Base-by-base conservation (phyloP, 1,140 invertebrate species). In the Caerostris extrusa region DNA sequence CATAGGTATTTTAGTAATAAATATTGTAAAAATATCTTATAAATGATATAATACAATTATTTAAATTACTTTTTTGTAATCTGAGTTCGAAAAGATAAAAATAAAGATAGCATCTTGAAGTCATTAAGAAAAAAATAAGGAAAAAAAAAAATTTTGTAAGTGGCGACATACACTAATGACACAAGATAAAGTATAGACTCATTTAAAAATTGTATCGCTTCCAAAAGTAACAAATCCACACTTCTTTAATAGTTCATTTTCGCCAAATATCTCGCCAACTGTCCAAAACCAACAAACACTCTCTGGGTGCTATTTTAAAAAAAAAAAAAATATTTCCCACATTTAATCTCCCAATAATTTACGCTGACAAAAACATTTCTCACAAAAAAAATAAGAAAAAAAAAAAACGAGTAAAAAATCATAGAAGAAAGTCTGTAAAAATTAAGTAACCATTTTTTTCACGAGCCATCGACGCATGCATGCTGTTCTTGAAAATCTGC, bases 241-340 rank as follows among this genome's bases (percentile, higher is more conserved):
- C 56, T 83, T 14, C 53, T 4, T 56, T 8, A 83, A 8, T 12
- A 85, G 34, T 34, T 57, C 83, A 85, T 57, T 85, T 85, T 85
- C 83, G 7, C 34, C 71, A 77, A 77, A 77, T 77, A 77, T 57
- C 10, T 58, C 56, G 58, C 57, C 83, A 50, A 82, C 61, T 55
- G 55, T 82, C 55, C 34, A 85, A 85, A 85, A 85, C 83, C 57
- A 85, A 85, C 83, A 85, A 85, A 85, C 83, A 85, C 83, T 85
- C n/a, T 85, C 57, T 57, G 17, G 71, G 71, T 50, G 83, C 83
- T 85, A 85, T 85, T 85, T 85, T 85, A 19, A 85, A n/a, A n/a
- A n/a, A 34, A 34, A 34, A 34, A 34, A 64, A 85, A 85, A 57
- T 85, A 55, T 85, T 85, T 85, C 56, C 19, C 83, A 58, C 57